Evolutionary conservation across 2,113 vertebrate species (phyloP).

Genomic region (Alouatta palliata): DNA sequence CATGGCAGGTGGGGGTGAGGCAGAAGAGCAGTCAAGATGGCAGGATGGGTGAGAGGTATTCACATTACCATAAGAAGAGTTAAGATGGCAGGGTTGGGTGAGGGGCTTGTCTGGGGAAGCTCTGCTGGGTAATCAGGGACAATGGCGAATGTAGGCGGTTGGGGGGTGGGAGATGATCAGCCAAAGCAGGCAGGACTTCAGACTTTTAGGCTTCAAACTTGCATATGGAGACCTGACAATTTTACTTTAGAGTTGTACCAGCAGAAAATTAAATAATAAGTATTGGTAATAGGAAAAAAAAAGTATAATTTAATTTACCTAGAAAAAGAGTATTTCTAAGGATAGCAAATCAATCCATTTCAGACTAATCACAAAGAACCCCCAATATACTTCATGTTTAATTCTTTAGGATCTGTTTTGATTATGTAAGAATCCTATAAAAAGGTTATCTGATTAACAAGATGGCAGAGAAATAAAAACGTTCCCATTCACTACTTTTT

Average conservation of each 20-base stretch:
- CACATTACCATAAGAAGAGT: no score
- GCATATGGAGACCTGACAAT: no score
- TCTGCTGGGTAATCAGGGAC: no score
- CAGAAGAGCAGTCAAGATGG: no score
- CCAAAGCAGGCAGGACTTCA: no score
- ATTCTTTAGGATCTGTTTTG: conserved; percentile 1
- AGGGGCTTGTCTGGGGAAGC: no score
- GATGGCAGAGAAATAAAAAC: not conserved
- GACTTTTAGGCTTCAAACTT: no score
- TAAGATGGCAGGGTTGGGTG: no score
- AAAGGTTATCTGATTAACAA: not conserved
- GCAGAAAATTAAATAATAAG: not conserved
- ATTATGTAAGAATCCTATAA: not conserved
- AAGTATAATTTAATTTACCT: not conserved
- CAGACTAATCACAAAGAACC: not conserved
- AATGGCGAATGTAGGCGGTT: no score
- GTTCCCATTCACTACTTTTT: conserved; percentile 10
- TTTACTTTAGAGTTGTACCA: not conserved
- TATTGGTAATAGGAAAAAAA: not conserved
- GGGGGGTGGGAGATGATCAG: no score
- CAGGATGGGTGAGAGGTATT: no score
- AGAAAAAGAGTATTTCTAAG: conserved; percentile 32
- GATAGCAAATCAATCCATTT: conserved; percentile 3
- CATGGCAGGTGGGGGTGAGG: no score
- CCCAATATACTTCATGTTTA: not conserved